phyloP scores from a whole-genome alignment of 2,113 vertebrate genomes.

The Sterrhoptilus dennistouni region DNA sequence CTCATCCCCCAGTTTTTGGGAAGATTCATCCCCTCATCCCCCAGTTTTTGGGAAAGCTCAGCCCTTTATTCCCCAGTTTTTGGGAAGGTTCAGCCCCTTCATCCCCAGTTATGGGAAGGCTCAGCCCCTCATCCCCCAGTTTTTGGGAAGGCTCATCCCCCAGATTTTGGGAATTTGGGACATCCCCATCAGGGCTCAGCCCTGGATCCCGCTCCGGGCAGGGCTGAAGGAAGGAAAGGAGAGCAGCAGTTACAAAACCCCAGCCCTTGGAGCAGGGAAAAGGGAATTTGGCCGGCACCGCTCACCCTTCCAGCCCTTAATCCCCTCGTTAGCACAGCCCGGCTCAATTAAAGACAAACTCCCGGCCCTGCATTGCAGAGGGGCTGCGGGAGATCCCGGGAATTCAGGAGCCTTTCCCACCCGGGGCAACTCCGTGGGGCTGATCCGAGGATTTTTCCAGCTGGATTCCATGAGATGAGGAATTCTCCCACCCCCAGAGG shows the following conservation, averaged over 20 bases:
- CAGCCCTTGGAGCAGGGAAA: background rate
- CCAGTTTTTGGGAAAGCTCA: too few species aligned
- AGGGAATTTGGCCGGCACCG: background rate
- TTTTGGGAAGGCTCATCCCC: too few species aligned
- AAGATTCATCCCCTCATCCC: too few species aligned
- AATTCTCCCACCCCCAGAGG: background rate
- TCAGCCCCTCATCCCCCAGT: too few species aligned
- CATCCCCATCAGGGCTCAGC: background rate
- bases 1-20: too few species aligned
- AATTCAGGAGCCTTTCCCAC: background rate
- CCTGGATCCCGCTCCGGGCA: background rate
- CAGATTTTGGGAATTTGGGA: background rate
- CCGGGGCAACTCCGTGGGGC: fast-evolving
- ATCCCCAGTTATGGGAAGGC: too few species aligned
- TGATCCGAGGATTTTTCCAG: background rate
- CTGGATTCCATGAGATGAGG: background rate
- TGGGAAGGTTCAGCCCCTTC: background rate
- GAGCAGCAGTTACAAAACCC: background rate
- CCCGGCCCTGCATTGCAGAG: conserved; percentile 48
- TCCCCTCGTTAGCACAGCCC: conserved; percentile 23
- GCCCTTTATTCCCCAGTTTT: too few species aligned
- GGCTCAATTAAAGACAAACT: background rate
- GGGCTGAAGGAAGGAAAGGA: background rate
- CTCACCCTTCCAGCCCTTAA: conserved; percentile 30
- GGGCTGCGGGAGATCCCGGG: background rate